A percentile compares a stretch with the other conserved stretches of the same genome.
These are phyloP conservation scores for Capricornis sumatraensis DNA, from an alignment of 2,113 vertebrate genomes.

Conservation along the genomic window DNA sequence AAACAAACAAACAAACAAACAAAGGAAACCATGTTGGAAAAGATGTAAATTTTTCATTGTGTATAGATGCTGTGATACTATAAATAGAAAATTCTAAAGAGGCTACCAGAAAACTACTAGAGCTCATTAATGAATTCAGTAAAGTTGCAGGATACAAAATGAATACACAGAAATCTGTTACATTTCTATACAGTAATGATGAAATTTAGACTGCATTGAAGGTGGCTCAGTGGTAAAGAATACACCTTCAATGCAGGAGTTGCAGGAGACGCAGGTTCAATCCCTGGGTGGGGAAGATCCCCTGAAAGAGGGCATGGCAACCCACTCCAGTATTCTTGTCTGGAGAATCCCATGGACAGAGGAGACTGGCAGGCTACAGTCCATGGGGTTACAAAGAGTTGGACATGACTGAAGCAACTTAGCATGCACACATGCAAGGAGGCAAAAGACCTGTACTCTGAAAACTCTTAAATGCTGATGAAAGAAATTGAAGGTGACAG, in stretches of 20 bases:
- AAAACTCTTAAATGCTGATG: neutral
- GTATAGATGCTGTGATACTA: neutral
- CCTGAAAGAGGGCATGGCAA: neutral
- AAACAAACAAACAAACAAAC: too few species aligned
- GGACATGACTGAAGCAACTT: neutral
- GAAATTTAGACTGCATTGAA: neutral
- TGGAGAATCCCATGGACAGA: neutral
- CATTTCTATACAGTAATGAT: neutral
- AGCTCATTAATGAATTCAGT: neutral
- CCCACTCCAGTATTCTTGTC: neutral
- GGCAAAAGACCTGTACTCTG: neutral
- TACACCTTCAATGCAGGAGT: neutral
- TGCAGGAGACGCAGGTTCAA: accelerated
- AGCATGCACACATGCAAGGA: neutral
- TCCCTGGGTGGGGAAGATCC: neutral
- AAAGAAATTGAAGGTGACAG: neutral
- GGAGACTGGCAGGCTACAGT: neutral
- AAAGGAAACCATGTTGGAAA: neutral
- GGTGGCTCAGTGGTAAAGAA: neutral
- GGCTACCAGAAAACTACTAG: neutral
- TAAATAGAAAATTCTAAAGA: neutral
- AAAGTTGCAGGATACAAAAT: neutral
- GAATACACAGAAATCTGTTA: neutral
- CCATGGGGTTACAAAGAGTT: neutral
- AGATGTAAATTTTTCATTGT: neutral